Evolutionary conservation across 2,888 invertebrate species (phyloP).

Genomic region (Spodoptera exigua): DNA sequence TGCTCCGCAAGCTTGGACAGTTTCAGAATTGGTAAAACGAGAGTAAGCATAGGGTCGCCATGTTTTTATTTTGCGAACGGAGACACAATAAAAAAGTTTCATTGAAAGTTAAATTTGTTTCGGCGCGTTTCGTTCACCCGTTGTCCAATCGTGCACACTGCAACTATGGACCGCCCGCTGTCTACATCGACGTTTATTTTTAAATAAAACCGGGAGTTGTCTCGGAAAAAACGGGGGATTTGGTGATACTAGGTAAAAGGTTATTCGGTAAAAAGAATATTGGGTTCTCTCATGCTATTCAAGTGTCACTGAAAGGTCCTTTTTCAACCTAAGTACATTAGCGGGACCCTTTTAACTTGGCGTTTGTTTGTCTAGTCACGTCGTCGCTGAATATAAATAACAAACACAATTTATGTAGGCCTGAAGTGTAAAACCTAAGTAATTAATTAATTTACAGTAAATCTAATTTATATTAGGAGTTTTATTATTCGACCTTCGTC

Average conservation of each 20-base stretch:
- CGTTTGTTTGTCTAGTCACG: constrained; percentile 73
- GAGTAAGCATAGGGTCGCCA: constrained; percentile 34
- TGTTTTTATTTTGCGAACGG: constrained; percentile 44
- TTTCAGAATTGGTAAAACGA: constrained; percentile 49
- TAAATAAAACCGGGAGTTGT: constrained; percentile 28
- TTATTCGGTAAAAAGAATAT: constrained; percentile 66
- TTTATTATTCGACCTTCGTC: constrained; percentile 34
- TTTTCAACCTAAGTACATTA: constrained; percentile 70
- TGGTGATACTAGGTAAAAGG: constrained; percentile 51
- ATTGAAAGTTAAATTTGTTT: constrained; percentile 55
- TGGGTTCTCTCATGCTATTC: constrained; percentile 66
- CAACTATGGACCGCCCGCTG: constrained; percentile 22
- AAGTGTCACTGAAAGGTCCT: constrained; percentile 69
- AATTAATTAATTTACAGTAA: constrained; percentile 59
- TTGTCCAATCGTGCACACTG: constrained; percentile 29
- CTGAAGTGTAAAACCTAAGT: constrained; percentile 57
- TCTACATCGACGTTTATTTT: constrained; percentile 36
- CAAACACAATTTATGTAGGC: constrained; percentile 63
- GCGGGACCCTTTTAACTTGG: constrained; percentile 69
- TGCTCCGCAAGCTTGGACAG: constrained; percentile 46
- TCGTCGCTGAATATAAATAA: constrained; percentile 68
- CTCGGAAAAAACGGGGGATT: constrained; percentile 20
- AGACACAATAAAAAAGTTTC: constrained; percentile 39
- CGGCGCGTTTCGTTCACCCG: constrained; percentile 29
- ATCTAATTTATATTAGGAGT: constrained; percentile 43